Evolutionary conservation across 1,140 invertebrate species (phyloP), one percentile per base, ranked within the genome.

Genomic region (Holotrichia oblita): DNA sequence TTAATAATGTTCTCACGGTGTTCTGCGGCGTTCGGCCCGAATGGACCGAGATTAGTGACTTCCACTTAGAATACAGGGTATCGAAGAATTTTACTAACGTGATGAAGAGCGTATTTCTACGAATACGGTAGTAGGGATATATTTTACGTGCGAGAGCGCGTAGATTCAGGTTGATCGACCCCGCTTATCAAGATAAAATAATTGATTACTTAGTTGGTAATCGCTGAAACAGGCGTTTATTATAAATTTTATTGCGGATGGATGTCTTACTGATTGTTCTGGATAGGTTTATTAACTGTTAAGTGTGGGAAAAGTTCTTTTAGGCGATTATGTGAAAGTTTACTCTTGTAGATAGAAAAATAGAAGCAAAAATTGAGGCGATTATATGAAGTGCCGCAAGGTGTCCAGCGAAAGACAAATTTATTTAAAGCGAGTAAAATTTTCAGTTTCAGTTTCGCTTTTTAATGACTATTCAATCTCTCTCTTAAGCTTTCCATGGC

Each of bases 1-100:
- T 69, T 69, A 69, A 69, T 69, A 69, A 69, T 69, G 61, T 69
- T 69, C 61, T 69, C 61, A 69, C 61, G 61, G 61, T 69, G 61
- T 22, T 24, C 17, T 10, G 17, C 14, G 17, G n/a, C 48, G 12
- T 22, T n/a, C 17, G 61, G 22, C 27, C 20, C 17, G 22, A 69
- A 4, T 20, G 8, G 8, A 22, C 14, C 8, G 8, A 69, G 22
- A 69, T 69, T 34, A 69, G 61, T 20, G 61, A 34, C 61, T 69
- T 69, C 48, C 48, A 55, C 48, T 34, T 34, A 34, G 27, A 34
- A 34, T 34, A 34, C 27, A 34, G 27, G 27, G 27, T 34, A 34
- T 34, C 27, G 27, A 34, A 34, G 27, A 34, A 34, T 34, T 1
- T 34, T 34, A 34, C 27, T 34, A 34, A 34, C 27, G 27, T 34